phyloP scores from a whole-genome alignment of 2,888 invertebrate species.

The Glyphotaelius pellucidus region DNA sequence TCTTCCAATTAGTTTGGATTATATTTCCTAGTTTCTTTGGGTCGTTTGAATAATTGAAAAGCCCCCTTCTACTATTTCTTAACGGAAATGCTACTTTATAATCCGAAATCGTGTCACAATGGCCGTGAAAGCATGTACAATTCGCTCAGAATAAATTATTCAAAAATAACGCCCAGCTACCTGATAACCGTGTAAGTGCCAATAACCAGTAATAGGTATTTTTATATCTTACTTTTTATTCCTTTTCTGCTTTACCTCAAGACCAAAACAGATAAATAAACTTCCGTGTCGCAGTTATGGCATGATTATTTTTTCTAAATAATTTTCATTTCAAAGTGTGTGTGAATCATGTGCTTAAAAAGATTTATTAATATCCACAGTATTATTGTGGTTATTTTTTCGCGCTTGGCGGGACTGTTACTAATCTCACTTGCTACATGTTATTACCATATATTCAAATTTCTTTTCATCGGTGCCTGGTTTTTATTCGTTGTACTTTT shows the following conservation, averaged over 20 bases:
- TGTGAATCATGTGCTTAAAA: too few species aligned
- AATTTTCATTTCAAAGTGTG: too few species aligned
- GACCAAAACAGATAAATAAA: too few species aligned
- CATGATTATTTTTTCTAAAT: too few species aligned
- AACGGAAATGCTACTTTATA: background rate
- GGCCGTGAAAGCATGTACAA: background rate
- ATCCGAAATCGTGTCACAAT: background rate
- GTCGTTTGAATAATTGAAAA: background rate
- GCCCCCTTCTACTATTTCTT: background rate
- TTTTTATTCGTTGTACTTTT: background rate
- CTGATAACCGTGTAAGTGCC: background rate
- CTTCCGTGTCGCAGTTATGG: too few species aligned
- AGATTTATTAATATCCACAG: too few species aligned
- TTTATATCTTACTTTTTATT: background rate
- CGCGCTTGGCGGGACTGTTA: conserved; percentile 5
- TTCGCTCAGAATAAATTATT: background rate
- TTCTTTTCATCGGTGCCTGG: background rate
- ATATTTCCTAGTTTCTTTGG: background rate
- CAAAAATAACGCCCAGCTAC: background rate
- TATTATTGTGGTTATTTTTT: background rate
- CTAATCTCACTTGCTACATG: conserved; percentile 4
- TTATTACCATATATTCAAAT: conserved; percentile 36
- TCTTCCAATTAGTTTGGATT: background rate
- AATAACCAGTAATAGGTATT: background rate
- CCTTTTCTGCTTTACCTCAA: too few species aligned